A percentile compares a stretch with the other conserved stretches of the same genome.
phyloP scores from a whole-genome alignment of 2,113 vertebrate species.

The Sprattus sprattus region DNA sequence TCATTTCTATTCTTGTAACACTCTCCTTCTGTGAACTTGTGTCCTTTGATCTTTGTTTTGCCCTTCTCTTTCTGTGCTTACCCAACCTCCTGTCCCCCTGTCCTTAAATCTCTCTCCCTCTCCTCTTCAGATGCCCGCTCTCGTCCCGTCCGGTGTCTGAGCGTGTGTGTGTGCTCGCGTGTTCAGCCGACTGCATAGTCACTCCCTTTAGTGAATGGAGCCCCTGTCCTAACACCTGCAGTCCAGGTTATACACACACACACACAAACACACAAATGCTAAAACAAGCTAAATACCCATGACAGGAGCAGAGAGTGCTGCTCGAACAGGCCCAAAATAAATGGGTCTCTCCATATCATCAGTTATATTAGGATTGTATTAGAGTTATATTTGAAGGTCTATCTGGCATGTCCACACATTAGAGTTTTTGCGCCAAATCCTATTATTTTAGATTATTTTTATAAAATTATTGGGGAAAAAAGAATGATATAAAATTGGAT shows the following conservation, averaged over 20 bases:
- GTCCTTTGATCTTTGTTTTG: neutral
- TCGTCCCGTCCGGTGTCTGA: conserved; percentile 67
- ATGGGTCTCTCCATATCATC: neutral
- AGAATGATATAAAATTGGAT: no score
- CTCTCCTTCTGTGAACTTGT: neutral
- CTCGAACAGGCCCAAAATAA: no score
- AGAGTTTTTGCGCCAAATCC: no score
- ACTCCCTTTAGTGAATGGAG: conserved; percentile 85
- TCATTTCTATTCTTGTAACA: neutral
- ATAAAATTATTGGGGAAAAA: no score
- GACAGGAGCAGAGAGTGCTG: no score
- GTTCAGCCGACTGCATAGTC: conserved; percentile 77
- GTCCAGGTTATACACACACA: conserved; percentile 62
- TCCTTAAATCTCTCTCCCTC: no score
- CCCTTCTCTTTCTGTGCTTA: neutral
- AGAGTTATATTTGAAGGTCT: no score
- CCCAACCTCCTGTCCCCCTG: no score
- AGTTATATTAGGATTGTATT: no score
- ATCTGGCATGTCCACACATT: no score
- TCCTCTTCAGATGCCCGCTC: conserved; percentile 75
- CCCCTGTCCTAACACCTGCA: conserved; percentile 71
- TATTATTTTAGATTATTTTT: no score
- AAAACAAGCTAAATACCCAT: no score
- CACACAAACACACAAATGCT: neutral
- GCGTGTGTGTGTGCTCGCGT: conserved; percentile 72